phyloP scores from a whole-genome alignment of 1,140 invertebrate species.

The Nixonia krombeini region DNA sequence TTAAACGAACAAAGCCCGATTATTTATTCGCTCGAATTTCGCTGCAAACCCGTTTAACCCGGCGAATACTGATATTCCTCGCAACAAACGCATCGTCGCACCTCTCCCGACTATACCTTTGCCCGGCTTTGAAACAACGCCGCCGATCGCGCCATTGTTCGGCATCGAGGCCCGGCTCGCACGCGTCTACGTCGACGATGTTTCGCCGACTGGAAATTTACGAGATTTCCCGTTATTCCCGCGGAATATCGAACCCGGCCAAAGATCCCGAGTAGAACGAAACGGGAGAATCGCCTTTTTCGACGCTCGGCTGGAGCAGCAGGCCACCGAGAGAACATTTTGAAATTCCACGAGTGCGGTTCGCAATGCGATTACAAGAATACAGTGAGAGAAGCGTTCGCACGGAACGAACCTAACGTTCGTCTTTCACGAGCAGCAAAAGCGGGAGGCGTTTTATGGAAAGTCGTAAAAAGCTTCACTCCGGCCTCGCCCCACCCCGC shows the following conservation, averaged over 20 bases:
- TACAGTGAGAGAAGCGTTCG: slow-evolving; percentile 41
- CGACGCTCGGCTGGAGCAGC: slow-evolving; percentile 37
- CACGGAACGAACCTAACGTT: slow-evolving; percentile 43
- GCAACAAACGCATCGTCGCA: no score
- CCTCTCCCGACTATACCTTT: no score
- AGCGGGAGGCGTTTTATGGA: slow-evolving; percentile 34
- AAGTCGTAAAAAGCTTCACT: slow-evolving; percentile 48
- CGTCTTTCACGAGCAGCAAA: slow-evolving; percentile 34
- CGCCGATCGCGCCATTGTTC: no score
- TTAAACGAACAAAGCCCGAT: no score
- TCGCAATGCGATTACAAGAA: slow-evolving; percentile 43
- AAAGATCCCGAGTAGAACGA: slow-evolving; percentile 35
- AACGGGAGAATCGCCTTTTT: slow-evolving; percentile 42
- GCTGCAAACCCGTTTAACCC: no score
- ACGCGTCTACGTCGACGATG: no score
- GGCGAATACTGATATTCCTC: no score
- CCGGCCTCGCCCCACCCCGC: slow-evolving; percentile 23
- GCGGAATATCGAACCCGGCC: slow-evolving; percentile 30
- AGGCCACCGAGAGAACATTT: slow-evolving; percentile 39
- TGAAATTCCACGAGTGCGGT: slow-evolving; percentile 43
- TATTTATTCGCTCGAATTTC: not conserved
- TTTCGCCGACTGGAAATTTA: not conserved
- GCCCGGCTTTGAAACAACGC: no score
- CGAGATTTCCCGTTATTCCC: slow-evolving; percentile 15
- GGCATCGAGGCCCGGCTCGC: no score